phyloP scores from a whole-genome alignment of 1,140 invertebrate genomes.

The Euborellia annulipes region DNA sequence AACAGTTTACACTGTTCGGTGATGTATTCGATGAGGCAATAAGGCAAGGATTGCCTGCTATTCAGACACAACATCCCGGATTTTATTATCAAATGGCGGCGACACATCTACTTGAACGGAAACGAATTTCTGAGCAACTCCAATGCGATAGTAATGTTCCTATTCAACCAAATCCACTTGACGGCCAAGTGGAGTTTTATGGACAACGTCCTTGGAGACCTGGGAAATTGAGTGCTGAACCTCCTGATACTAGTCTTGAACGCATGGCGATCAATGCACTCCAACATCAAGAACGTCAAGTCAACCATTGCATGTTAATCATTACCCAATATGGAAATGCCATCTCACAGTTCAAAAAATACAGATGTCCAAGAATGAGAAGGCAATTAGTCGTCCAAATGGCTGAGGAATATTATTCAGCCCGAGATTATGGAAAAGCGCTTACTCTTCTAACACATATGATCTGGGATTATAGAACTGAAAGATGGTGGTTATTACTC shows the following conservation, averaged over 20 bases:
- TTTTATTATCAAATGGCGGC: conserved; percentile 93
- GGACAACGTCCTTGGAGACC: conserved; percentile 85
- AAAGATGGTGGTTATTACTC: conserved; percentile 75
- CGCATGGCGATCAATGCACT: conserved; percentile 60
- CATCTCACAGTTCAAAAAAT: conserved; percentile 84
- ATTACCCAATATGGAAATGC: conserved; percentile 75
- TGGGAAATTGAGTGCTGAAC: conserved; percentile 65
- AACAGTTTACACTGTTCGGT: conserved; percentile 78
- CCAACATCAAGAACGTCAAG: conserved; percentile 60
- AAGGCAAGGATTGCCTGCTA: conserved; percentile 67
- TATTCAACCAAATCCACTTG: background rate
- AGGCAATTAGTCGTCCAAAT: conserved; percentile 84
- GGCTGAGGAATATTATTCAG: conserved; percentile 87
- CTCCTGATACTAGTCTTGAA: conserved; percentile 64
- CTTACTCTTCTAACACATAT: conserved; percentile 76
- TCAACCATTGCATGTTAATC: conserved; percentile 74
- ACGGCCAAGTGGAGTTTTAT: conserved; percentile 60
- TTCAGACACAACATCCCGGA: conserved; percentile 91
- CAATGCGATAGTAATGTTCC: too few relatives aligned
- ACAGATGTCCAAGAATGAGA: conserved; percentile 79
- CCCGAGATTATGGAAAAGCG: conserved; percentile 78
- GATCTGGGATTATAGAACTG: conserved; percentile 77
- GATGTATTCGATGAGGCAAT: conserved; percentile 93
- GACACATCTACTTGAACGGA: conserved; percentile 62
- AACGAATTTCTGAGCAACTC: conserved; percentile 35